These are phyloP conservation scores for Margarornis squamiger DNA, from an alignment of 2,797 vertebrate genomes.

Conservation along the genomic window DNA sequence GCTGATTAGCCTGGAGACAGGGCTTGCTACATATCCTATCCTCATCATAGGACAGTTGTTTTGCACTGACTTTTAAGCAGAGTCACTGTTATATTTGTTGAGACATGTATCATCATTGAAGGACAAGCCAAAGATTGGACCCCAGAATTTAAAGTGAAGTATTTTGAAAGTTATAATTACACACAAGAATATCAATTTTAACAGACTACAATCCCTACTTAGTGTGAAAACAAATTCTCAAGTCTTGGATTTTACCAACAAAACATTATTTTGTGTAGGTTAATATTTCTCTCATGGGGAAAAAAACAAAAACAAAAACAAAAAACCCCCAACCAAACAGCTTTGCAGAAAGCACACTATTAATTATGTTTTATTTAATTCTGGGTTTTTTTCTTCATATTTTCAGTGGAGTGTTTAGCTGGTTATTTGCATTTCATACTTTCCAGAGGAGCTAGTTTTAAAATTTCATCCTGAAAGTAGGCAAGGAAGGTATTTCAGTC, in stretches of 20 bases:
- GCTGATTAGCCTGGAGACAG: not conserved
- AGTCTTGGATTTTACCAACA: not conserved
- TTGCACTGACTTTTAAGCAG: not conserved
- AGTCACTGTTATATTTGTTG: not conserved
- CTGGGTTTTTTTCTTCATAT: not conserved
- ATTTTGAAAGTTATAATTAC: not conserved
- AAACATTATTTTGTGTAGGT: not conserved
- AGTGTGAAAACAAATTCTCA: not conserved
- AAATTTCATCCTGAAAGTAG: not conserved
- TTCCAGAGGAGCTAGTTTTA: not conserved
- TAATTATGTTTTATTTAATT: not conserved
- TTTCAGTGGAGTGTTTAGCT: not conserved
- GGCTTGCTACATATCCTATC: not conserved
- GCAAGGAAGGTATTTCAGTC: not conserved
- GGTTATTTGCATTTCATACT: not conserved
- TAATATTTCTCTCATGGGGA: not conserved
- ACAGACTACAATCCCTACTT: not conserved
- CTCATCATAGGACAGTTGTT: not conserved
- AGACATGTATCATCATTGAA: not conserved
- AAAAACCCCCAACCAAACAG: not conserved
- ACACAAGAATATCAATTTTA: not conserved
- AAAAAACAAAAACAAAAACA: not conserved
- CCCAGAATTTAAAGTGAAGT: not conserved
- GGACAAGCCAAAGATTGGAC: not conserved
- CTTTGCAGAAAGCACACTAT: not conserved